Evolutionary conservation across 2,797 vertebrate genomes (phyloP).

Genomic region (Chaetodon trifasciatus): DNA sequence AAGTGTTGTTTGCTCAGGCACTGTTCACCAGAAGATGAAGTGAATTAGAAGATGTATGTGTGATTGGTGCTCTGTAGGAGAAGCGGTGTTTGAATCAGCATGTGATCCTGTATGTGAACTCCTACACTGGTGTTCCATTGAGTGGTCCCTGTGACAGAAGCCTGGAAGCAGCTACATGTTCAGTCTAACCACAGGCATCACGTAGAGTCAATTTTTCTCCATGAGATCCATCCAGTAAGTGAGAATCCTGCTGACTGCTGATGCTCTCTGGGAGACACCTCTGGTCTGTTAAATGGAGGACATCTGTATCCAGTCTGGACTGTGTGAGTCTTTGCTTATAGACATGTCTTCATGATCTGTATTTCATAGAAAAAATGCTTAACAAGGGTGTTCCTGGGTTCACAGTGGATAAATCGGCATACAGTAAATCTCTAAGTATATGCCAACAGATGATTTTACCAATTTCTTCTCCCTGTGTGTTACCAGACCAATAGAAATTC

Average conservation of each 20-base stretch:
- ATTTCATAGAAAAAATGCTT: not conserved
- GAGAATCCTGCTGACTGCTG: not conserved
- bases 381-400: too few relatives aligned
- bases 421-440: too few relatives aligned
- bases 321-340: too few relatives aligned
- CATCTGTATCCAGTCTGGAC: too few relatives aligned
- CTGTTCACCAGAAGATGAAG: too few relatives aligned
- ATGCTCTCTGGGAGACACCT: not conserved
- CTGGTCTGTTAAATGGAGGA: too few relatives aligned
- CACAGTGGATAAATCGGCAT: too few relatives aligned
- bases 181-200: not conserved
- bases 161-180: not conserved
- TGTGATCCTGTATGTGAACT: not conserved
- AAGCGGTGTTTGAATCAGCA: not conserved
- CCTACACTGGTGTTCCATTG: not conserved
- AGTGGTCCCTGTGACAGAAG: not conserved
- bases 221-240: not conserved
- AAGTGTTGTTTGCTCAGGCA: not conserved
- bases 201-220: not conserved
- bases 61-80: not conserved
- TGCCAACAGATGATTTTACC: too few relatives aligned
- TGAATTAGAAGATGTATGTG: not conserved
- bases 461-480: too few relatives aligned
- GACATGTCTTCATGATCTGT: not conserved
- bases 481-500: too few relatives aligned